phyloP scores from a whole-genome alignment of 2,888 invertebrate genomes.

The Masnerella sp. region DNA sequence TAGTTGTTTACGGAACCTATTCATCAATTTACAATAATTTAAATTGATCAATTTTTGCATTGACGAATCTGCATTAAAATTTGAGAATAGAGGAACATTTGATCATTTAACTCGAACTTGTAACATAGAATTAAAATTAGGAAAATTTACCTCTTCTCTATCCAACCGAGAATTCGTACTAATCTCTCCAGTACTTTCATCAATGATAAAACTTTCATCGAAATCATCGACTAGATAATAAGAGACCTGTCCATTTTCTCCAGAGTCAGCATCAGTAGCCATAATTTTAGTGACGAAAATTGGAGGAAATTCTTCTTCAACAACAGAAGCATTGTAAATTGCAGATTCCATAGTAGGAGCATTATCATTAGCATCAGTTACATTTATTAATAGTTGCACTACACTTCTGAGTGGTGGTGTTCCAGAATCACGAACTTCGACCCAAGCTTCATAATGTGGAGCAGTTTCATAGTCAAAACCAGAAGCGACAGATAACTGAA shows the following conservation, averaged over 20 bases:
- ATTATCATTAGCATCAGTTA: slow-evolving; percentile 96
- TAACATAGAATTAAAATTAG: too few species aligned
- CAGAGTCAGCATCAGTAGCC: slow-evolving; percentile 91
- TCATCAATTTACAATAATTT: too few species aligned
- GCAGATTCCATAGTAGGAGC: slow-evolving; percentile 88
- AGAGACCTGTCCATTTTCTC: slow-evolving; percentile 90
- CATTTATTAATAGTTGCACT: slow-evolving; percentile 89
- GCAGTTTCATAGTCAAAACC: slow-evolving; percentile 92
- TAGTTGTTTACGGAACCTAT: too few species aligned
- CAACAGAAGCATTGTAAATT: slow-evolving; percentile 90
- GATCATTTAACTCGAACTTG: too few species aligned
- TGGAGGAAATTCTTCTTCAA: slow-evolving; percentile 92
- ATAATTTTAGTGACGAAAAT: slow-evolving; percentile 85
- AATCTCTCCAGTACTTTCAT: slow-evolving; percentile 89
- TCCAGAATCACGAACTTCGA: slow-evolving; percentile 92
- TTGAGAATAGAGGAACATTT: too few species aligned
- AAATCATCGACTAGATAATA: slow-evolving; percentile 87
- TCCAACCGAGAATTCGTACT: slow-evolving; percentile 90
- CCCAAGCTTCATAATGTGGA: slow-evolving; percentile 92
- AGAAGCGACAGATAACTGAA: slow-evolving; percentile 84
- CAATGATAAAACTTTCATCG: slow-evolving; percentile 90
- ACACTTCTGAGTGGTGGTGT: slow-evolving; percentile 89
- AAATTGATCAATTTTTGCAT: too few species aligned
- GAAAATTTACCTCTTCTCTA: slow-evolving; percentile 82
- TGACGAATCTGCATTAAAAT: too few species aligned